Percentiles rank a stretch among this genome's conserved stretches.
phyloP scores from a whole-genome alignment of 2,797 vertebrate species.

The Emydoidea blandingii region DNA sequence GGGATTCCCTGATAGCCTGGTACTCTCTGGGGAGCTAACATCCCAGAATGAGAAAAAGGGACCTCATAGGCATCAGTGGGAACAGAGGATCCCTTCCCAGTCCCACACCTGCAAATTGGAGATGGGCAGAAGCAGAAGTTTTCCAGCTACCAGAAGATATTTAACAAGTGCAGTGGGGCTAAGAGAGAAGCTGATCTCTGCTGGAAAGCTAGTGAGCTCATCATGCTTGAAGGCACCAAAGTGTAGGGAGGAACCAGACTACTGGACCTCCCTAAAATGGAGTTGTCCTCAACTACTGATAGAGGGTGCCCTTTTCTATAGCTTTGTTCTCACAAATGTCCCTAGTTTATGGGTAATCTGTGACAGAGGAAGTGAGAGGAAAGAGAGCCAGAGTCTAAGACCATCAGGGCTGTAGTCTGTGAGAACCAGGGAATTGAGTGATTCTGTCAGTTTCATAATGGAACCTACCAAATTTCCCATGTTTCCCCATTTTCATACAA shows the following conservation, averaged over 20 bases:
- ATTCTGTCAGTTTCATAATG: no score
- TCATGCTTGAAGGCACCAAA: neutral
- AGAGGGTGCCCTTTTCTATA: neutral
- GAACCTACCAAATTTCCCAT: neutral
- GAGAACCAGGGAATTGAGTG: neutral
- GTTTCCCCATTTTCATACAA: neutral
- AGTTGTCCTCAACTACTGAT: neutral
- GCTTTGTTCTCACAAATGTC: neutral
- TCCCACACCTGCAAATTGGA: rapidly evolving
- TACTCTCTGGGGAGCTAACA: neutral
- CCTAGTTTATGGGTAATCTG: rapidly evolving
- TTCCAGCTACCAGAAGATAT: neutral
- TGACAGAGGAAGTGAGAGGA: neutral
- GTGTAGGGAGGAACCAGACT: neutral
- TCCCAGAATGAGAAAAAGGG: neutral
- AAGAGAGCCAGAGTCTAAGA: neutral
- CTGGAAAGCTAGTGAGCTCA: neutral
- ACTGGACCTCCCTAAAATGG: neutral
- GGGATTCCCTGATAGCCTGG: rapidly evolving
- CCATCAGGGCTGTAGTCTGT: neutral
- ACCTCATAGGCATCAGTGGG: no score
- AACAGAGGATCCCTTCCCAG: neutral
- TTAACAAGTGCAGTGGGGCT: neutral
- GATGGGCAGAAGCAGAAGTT: neutral
- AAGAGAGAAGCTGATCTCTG: neutral